Evolutionary conservation across 2,113 vertebrate genomes (phyloP).

Genomic region (Saimiri boliviensis): DNA sequence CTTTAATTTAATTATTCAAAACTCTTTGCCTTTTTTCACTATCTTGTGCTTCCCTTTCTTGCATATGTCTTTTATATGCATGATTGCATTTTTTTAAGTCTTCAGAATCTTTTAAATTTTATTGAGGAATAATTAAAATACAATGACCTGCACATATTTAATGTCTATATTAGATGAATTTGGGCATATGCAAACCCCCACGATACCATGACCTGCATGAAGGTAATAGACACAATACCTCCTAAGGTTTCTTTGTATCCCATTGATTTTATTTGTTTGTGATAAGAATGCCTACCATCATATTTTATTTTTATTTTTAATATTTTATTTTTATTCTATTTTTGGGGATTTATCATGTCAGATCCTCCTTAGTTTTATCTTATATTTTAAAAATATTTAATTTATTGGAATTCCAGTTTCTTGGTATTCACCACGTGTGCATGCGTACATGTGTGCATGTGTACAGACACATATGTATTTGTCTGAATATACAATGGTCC

Average conservation of each 20-base stretch:
- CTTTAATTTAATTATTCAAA: neutral
- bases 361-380: neutral
- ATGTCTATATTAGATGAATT: neutral
- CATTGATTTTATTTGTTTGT: neutral
- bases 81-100: neutral
- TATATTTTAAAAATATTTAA: neutral
- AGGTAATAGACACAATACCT: neutral
- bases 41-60: neutral
- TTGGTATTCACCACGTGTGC: neutral
- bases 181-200: accelerated
- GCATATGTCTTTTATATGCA: too few relatives aligned
- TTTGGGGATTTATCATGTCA: neutral
- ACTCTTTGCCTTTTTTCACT: neutral
- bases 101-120: neutral
- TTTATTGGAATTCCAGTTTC: neutral
- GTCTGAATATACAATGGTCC: neutral
- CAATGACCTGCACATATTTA: neutral
- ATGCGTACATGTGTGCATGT: accelerated
- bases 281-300: neutral
- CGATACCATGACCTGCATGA: neutral
- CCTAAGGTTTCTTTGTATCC: neutral
- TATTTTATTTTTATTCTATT: neutral
- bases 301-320: neutral
- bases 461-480: accelerated
- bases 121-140: neutral